Evolutionary conservation across 2,888 invertebrate genomes (phyloP).

Genomic region (Cynaeus angustus): DNA sequence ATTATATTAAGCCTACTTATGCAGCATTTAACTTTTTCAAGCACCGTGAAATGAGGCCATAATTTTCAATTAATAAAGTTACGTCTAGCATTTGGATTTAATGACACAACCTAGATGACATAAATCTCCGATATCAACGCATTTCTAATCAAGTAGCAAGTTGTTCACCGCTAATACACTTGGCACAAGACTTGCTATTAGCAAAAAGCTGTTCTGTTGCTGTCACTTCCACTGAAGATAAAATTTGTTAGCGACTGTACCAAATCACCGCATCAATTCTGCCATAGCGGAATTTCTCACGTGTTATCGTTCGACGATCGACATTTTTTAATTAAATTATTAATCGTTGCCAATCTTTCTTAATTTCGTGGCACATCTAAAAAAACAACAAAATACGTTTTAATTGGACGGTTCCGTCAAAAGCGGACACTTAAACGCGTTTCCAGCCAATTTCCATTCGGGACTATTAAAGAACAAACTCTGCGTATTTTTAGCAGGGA

Average conservation of each 20-base stretch:
- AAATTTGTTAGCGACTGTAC: constrained; percentile 41
- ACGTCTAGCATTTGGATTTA: constrained; percentile 60
- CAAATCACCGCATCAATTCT: constrained; percentile 22
- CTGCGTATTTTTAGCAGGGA: constrained; percentile 36
- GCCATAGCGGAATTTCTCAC: constrained; percentile 27
- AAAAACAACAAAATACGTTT: constrained; percentile 25
- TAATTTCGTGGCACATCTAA: constrained; percentile 35
- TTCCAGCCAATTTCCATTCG: constrained; percentile 41
- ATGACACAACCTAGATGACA: constrained; percentile 52
- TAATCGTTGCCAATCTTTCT: constrained; percentile 22
- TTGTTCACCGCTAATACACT: constrained; percentile 53
- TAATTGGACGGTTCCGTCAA: constrained; percentile 37
- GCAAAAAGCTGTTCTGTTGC: constrained; percentile 54
- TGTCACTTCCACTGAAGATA: constrained; percentile 50
- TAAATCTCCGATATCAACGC: constrained; percentile 54
- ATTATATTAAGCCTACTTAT: constrained; percentile 49
- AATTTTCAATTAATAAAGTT: constrained; percentile 63
- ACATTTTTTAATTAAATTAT: constrained; percentile 31
- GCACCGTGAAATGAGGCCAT: constrained; percentile 63
- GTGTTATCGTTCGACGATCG: constrained; percentile 15
- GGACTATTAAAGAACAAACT: constrained; percentile 42
- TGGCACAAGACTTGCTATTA: constrained; percentile 52
- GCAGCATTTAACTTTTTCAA: constrained; percentile 58
- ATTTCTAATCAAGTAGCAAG: constrained; percentile 55
- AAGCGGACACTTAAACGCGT: constrained; percentile 38